Evolutionary conservation across 2,888 invertebrate genomes (phyloP), one percentile per base, ranked within the genome.

Genomic region (Stenolophus ochropezus): DNA sequence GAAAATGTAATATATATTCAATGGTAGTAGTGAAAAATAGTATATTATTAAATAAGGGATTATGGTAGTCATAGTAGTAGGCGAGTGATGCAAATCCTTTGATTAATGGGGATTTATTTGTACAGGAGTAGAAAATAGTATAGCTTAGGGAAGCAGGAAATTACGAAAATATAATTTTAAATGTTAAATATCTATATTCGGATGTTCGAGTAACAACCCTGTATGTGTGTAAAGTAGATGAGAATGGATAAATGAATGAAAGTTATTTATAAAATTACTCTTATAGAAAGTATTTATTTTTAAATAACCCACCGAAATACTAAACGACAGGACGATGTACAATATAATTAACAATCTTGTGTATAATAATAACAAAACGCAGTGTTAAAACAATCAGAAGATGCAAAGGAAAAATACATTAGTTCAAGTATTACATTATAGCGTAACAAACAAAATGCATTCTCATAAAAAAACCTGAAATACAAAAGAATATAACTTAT

Each of bases 351-450:
- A 78, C 65, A 69, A 78, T 27, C 49, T 33, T 42, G 73, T 80
- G 80, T 73, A 80, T 79, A 79, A 53, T 53, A 78, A 65, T 80
- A 80, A 80, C 80, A 80, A 80, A 80, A 80, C 73, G 53, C 73
- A 79, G 73, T 73, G 73, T 80, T 73, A 80, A 80, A 73, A 80
- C 80, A 73, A 53, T 73, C 73, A 71, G 16, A 18, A 47, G 51
- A 73, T 53, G 53, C 75, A 75, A 75, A 74, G 53, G 73, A 53
- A 75, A 75, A 75, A 75, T 75, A 75, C 75, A 73, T 73, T 73
- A 73, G 73, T 73, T 73, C 47, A 73, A 73, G n/a, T 73, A 73
- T 49, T 42, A 42, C 18, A 73, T 73, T 73, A 73, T 23, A 73
- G 21, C 21, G 49, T 21, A 73, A 73, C 49, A 73, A 71, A 73